Evolutionary conservation across 2,797 vertebrate genomes (phyloP).

Genomic region (Yasuhikotakia modesta): DNA sequence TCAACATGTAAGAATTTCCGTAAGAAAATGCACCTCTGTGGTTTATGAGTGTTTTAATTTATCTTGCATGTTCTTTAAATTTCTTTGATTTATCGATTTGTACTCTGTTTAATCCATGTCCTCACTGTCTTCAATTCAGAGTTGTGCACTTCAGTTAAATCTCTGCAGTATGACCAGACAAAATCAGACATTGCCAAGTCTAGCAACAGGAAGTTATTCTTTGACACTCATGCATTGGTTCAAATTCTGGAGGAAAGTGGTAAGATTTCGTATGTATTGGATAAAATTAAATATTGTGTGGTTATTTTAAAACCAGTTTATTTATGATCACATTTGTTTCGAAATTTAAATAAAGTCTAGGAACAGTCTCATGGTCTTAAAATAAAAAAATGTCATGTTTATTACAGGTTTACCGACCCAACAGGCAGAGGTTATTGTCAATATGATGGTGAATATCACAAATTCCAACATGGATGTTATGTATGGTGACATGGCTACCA

Average conservation of each 20-base stretch:
- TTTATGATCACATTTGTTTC: neutral
- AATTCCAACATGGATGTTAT: constrained; percentile 86
- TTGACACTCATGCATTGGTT: constrained; percentile 92
- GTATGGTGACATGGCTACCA: constrained; percentile 93
- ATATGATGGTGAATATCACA: constrained; percentile 83
- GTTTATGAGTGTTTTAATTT: neutral
- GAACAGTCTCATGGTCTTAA: neutral
- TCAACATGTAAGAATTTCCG: no score
- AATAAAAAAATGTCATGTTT: neutral
- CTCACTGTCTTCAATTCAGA: constrained; percentile 69
- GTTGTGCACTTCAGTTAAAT: constrained; percentile 69
- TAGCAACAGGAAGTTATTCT: constrained; percentile 79
- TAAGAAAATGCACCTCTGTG: no score
- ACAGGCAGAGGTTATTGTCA: constrained; percentile 88
- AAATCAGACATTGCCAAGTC: constrained; percentile 68
- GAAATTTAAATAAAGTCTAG: neutral
- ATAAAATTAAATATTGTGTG: neutral
- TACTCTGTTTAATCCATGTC: neutral
- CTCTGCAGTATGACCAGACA: constrained; percentile 71
- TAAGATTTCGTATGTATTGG: constrained; percentile 61
- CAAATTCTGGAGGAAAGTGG: constrained; percentile 87
- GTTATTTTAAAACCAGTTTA: neutral
- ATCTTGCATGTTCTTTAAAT: no score
- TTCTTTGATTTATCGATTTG: no score
- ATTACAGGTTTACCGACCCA: constrained; percentile 82